Base-by-base conservation (phyloP, 2,797 vertebrate species). In the Ceryle rudis region DNA sequence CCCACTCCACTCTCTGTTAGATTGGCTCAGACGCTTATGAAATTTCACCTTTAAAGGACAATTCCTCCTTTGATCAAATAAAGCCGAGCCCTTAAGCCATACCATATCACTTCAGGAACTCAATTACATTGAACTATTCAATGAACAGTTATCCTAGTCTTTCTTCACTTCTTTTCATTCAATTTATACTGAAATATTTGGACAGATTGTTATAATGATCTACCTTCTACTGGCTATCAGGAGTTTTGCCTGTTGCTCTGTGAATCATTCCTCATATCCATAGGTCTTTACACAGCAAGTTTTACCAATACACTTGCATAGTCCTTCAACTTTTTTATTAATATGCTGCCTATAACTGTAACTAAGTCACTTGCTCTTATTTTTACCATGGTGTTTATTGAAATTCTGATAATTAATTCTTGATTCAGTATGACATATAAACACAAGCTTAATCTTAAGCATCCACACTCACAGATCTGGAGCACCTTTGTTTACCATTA, bases 131-230 rank as follows among this genome's bases (percentile, higher is more conserved):
- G 49, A 88, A 88, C 33, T 39, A 19, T 54, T 93, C 79, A 69
- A 39, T 39, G 81, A 86, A 89, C 54, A 71, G 73, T 84, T 77
- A 86, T 88, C 33, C 25, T 51, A 73, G 64, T 73, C 87, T 67
- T 93, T 93, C 44, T 83, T 84, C 69, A 65, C 10, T 74, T 11
- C 6, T 89, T 92, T 86, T 73, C 57, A 77, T 47, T 52, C 91
- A 89, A 81, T 93, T 89, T 65, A 75, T 37, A 77, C 26, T 89
- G 89, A 95, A 94, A 78, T 94, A 81, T 96, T 94, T 95, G 57
- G 72, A 95, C 91, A 96, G 87, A 70, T 82, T 95, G 81, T 90
- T 87, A 80, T 47, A 90, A 93, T 95, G 95, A 85, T 69, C 87
- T 83, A 7, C 49, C 44, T 87, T 81, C 44, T 65, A 54, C 39